Conservation (phyloP, 1,140 invertebrate genomes). For the Orussus abietinus region DNA sequence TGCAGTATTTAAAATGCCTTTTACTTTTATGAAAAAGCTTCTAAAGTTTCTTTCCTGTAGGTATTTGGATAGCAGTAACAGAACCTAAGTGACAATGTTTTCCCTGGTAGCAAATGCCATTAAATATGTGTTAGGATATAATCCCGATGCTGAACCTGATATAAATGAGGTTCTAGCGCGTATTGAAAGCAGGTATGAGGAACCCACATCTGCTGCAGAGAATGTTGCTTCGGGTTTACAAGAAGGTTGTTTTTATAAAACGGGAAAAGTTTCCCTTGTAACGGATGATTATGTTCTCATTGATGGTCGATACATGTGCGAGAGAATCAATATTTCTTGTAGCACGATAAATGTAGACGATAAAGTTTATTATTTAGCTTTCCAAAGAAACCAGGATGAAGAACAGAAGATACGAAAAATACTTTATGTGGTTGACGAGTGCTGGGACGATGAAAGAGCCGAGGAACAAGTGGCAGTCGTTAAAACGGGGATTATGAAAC, state of each 20-base stretch:
- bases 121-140: constrained; percentile 15
- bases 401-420: constrained; percentile 37
- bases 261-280: constrained; percentile 32
- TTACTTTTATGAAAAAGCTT: not conserved
- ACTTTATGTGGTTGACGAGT: constrained; percentile 21
- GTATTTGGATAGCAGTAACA: constrained; percentile 24
- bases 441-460: constrained; percentile 24
- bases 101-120: constrained; percentile 22
- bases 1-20: constrained; percentile 1
- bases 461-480: not conserved
- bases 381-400: constrained; percentile 21
- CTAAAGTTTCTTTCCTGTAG: constrained; percentile 14
- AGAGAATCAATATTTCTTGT: constrained; percentile 16
- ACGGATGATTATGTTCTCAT: constrained; percentile 28
- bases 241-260: constrained; percentile 33
- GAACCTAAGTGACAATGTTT: constrained; percentile 29
- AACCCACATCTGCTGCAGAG: no score
- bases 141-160: constrained; percentile 2
- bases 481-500: constrained; percentile 40
- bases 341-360: constrained; percentile 28
- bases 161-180: constrained; percentile 23
- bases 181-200: no score
- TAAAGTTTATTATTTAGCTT: constrained; percentile 36
- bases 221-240: no score
- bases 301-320: constrained; percentile 35